Evolutionary conservation across 2,888 invertebrate genomes (phyloP).

Genomic region (Thymelicus acteon): DNA sequence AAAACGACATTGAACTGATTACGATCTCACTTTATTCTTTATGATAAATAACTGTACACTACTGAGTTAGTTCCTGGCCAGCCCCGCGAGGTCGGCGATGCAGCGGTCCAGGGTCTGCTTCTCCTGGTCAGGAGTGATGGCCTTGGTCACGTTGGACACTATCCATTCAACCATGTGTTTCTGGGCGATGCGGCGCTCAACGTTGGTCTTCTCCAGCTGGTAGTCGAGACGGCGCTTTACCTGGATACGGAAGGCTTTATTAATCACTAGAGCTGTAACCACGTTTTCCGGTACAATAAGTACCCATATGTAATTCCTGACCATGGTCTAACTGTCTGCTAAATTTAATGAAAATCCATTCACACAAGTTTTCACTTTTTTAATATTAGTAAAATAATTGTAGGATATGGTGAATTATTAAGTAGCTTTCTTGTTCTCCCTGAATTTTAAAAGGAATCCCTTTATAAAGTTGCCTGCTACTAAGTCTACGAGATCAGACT

Average conservation of each 20-base stretch:
- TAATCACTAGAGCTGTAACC: neutral
- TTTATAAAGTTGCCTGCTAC: too few relatives aligned
- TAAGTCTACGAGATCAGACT: too few relatives aligned
- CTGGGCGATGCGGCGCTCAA: constrained; percentile 94
- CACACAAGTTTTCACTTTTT: too few relatives aligned
- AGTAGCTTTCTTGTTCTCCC: too few relatives aligned
- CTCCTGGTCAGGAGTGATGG: constrained; percentile 97
- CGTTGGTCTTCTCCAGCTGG: constrained; percentile 93
- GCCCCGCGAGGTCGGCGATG: constrained; percentile 91
- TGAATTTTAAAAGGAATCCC: too few relatives aligned
- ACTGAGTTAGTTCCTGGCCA: constrained; percentile 74
- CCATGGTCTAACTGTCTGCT: too few relatives aligned
- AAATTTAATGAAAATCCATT: too few relatives aligned
- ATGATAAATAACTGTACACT: constrained; percentile 43
- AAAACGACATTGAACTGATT: constrained; percentile 21
- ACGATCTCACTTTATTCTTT: constrained; percentile 44
- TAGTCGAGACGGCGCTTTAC: constrained; percentile 96
- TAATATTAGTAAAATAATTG: too few relatives aligned
- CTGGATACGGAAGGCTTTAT: constrained; percentile 65
- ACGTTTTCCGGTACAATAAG: neutral
- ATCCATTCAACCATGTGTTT: constrained; percentile 98
- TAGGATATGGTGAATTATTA: too few relatives aligned
- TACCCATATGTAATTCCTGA: too few relatives aligned
- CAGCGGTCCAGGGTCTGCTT: constrained; percentile 95
- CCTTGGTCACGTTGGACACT: constrained; percentile 91